Evolutionary conservation across 2,113 vertebrate species (phyloP).

Genomic region (Excalfactoria chinensis): DNA sequence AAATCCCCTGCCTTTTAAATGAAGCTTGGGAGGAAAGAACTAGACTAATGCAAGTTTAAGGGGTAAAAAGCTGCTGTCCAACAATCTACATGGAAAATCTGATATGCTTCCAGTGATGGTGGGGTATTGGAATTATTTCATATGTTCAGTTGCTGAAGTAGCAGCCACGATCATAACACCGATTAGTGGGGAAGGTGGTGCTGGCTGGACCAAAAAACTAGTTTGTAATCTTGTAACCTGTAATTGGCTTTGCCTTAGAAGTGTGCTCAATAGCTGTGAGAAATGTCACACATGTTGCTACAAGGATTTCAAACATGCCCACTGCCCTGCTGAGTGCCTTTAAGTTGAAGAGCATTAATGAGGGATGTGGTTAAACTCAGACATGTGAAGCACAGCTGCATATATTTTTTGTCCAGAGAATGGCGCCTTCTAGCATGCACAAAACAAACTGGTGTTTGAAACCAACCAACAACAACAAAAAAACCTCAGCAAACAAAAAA

Average conservation of each 20-base stretch:
- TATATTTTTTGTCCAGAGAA: neutral
- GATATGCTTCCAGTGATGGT: neutral
- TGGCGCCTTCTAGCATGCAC: neutral
- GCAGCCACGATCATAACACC: accelerated
- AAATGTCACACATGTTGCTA: neutral
- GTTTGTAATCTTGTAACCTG: neutral
- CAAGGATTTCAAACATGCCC: neutral
- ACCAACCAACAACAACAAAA: neutral
- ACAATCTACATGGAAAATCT: neutral
- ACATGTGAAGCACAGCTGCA: neutral
- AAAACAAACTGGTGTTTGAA: neutral
- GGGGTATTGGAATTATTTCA: neutral
- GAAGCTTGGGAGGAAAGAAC: neutral
- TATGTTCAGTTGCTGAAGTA: neutral
- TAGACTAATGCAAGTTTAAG: neutral
- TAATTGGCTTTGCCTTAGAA: neutral
- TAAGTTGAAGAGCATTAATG: neutral
- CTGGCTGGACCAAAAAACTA: neutral
- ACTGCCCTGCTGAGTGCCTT: neutral
- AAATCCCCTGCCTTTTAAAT: neutral
- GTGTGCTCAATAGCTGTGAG: accelerated
- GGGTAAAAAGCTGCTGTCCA: neutral
- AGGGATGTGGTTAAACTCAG: neutral
- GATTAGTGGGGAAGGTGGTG: accelerated
- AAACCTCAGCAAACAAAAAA: neutral